These are phyloP conservation scores for Eurosta solidaginis DNA, from an alignment of 1,140 invertebrate genomes.

Conservation along the genomic window DNA sequence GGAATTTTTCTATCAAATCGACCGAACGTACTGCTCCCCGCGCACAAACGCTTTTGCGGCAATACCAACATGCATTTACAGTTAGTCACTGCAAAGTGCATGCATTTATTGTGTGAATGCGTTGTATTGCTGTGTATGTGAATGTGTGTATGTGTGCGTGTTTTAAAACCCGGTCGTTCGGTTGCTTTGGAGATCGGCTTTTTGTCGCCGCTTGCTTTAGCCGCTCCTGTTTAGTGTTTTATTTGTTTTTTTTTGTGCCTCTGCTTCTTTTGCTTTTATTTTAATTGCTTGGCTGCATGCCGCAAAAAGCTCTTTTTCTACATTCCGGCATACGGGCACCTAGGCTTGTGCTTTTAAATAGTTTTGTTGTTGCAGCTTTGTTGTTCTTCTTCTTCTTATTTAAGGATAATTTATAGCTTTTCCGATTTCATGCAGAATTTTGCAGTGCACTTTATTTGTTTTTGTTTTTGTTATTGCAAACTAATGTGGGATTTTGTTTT, in stretches of 20 bases:
- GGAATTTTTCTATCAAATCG: slow-evolving; percentile 22
- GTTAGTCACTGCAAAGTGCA: background rate
- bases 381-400: background rate
- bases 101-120: slow-evolving; percentile 5
- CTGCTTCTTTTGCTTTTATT: background rate
- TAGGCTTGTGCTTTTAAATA: background rate
- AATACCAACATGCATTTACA: slow-evolving; percentile 5
- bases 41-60: slow-evolving; percentile 13
- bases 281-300: slow-evolving; percentile 18
- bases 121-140: background rate
- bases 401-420: background rate
- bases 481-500: background rate
- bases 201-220: background rate
- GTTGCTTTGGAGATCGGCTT: slow-evolving; percentile 19
- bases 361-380: background rate
- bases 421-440: background rate
- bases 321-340: background rate
- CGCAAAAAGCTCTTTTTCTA: slow-evolving; percentile 12
- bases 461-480: background rate
- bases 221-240: background rate
- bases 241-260: no score
- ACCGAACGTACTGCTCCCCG: slow-evolving; percentile 10
- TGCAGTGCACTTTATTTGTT: background rate
- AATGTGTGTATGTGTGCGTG: background rate
- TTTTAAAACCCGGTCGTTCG: slow-evolving; percentile 11